Evolutionary conservation across 1,140 invertebrate genomes (phyloP).

Genomic region (Druon quercuslanigerum): DNA sequence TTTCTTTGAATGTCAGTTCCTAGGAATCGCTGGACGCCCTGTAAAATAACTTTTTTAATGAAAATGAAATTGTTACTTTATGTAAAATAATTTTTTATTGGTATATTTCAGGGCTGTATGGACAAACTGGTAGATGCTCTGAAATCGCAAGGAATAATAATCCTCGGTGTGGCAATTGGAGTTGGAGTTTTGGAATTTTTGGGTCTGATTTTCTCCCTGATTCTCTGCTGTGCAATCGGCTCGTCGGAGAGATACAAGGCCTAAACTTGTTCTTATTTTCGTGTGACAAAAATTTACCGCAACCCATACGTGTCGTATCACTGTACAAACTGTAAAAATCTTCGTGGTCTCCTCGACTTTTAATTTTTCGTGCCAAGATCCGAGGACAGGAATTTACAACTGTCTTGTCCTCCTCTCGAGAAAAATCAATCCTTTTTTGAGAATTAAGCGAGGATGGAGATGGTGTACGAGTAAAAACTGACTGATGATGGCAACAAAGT

Average conservation of each 20-base stretch:
- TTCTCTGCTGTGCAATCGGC: slow-evolving; percentile 86
- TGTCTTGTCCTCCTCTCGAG: too few species aligned
- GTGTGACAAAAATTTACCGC: slow-evolving; percentile 33
- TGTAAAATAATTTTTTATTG: slow-evolving; percentile 38
- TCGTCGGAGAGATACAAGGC: slow-evolving; percentile 82
- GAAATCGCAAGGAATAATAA: slow-evolving; percentile 78
- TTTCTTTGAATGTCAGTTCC: too few species aligned
- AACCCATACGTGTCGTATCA: slow-evolving; percentile 40
- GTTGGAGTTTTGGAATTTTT: slow-evolving; percentile 83
- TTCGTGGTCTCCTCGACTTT: slow-evolving; percentile 45
- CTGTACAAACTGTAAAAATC: slow-evolving; percentile 39
- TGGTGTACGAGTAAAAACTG: too few species aligned
- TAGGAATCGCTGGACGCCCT: too few species aligned
- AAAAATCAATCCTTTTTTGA: too few species aligned
- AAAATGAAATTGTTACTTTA: too few species aligned
- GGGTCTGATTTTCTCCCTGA: slow-evolving; percentile 86
- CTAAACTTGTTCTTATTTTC: slow-evolving; percentile 69
- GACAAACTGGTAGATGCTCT: slow-evolving; percentile 81
- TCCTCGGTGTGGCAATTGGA: slow-evolving; percentile 80
- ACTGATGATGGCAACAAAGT: too few species aligned
- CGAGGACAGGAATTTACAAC: background rate
- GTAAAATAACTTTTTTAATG: too few species aligned
- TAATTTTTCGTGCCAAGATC: slow-evolving; percentile 50
- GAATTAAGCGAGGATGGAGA: too few species aligned
- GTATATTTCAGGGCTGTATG: slow-evolving; percentile 81